Conservation (phyloP, 1,140 invertebrate species). For the Colletes latitarsis region DNA sequence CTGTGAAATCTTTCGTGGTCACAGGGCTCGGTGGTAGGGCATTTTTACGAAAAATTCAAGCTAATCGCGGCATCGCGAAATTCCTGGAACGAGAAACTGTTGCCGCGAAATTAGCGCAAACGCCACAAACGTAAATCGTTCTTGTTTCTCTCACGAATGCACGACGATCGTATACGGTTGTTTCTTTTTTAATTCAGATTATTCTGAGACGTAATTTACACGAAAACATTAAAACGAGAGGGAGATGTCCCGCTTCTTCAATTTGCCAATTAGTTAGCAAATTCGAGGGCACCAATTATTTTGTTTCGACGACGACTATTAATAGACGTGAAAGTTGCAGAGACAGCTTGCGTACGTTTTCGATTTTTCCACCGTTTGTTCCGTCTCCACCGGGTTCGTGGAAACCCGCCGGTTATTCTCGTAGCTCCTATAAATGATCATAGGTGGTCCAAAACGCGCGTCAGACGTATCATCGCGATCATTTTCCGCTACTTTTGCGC, state of each 20-base stretch:
- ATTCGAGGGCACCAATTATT: too few species aligned
- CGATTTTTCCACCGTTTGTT: neutral
- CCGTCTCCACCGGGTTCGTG: neutral
- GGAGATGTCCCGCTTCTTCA: too few species aligned
- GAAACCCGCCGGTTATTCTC: constrained; percentile 17
- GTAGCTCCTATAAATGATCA: constrained; percentile 19
- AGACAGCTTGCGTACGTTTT: too few species aligned
- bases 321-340: too few species aligned
- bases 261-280: too few species aligned
- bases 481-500: neutral
- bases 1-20: constrained; percentile 70
- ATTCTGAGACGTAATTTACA: too few species aligned
- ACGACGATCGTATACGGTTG: too few species aligned
- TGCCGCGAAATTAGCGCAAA: neutral
- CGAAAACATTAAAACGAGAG: too few species aligned
- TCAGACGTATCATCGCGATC: neutral
- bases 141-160: neutral
- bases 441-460: neutral
- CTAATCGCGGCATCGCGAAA: neutral
- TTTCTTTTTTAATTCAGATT: neutral
- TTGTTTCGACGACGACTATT: too few species aligned
- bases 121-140: too few species aligned
- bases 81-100: neutral
- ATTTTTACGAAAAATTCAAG: neutral
- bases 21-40: constrained; percentile 51